Percentiles rank a stretch among this genome's conserved stretches.
Evolutionary conservation across 2,888 invertebrate species (phyloP).

Genomic region (Phortica okadai): DNA sequence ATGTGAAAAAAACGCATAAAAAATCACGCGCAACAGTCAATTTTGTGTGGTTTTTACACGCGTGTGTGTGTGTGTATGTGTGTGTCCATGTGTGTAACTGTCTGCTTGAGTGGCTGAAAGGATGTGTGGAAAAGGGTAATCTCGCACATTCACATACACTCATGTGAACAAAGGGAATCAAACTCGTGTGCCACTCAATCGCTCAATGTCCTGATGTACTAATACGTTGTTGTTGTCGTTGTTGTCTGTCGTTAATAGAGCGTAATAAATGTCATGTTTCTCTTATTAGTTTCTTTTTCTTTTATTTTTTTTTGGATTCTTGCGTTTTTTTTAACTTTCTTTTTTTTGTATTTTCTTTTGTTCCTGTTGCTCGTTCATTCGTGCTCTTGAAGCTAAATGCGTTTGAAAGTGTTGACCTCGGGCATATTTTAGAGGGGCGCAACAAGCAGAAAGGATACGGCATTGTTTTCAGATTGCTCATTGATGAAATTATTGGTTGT

Average conservation of each 20-base stretch:
- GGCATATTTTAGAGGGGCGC: neutral
- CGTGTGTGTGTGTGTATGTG: neutral
- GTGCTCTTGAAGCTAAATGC: constrained; percentile 25
- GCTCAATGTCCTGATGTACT: constrained; percentile 45
- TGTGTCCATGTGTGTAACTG: neutral
- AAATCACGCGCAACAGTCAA: constrained; percentile 33
- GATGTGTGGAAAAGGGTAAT: constrained; percentile 16
- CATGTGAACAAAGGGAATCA: neutral
- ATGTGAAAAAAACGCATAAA: constrained; percentile 19
- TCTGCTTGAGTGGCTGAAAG: neutral
- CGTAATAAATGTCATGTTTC: constrained; percentile 71
- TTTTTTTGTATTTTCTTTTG: constrained; percentile 44
- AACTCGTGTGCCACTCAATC: constrained; percentile 40
- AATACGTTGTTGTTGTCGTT: constrained; percentile 13
- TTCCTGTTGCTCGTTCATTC: constrained; percentile 37
- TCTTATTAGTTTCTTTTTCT: constrained; percentile 28
- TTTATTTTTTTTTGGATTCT: constrained; percentile 25
- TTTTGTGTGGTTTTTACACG: constrained; percentile 18
- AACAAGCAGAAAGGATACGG: neutral
- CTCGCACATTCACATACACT: neutral
- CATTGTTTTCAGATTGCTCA: neutral
- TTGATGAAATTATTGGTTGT: neutral
- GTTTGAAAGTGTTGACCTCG: neutral
- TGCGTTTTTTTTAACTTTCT: constrained; percentile 38
- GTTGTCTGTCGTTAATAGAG: constrained; percentile 61